Base-by-base conservation (phyloP, 2,888 invertebrate genomes). In the Anorthoa munda region DNA sequence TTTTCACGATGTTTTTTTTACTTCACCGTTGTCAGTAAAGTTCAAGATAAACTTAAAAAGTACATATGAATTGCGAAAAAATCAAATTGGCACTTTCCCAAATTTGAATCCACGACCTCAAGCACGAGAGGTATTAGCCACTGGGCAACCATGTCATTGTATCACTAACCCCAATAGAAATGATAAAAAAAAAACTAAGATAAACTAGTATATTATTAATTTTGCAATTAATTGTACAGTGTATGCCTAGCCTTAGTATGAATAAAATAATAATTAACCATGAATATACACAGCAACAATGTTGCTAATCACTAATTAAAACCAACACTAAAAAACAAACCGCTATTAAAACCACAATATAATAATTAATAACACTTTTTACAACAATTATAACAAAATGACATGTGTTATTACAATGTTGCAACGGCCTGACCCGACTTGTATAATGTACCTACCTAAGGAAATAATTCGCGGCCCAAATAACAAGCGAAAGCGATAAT, bases 341-440 rank as follows among this genome's bases (percentile, higher is more conserved):
- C 78, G 68, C 60, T 45, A 66, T 68, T 69, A 64, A 69, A 78
- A 69, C 66, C 69, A 70, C 71, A 75, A 39, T 21, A 53, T 11
- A 46, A 50, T 55, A 51, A 64, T 79, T 67, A 71, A 67, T 60
- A 73, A 60, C 31, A 66, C 55, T 76, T 83, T 79, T 83, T 82
- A 76, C 66, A 75, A 80, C 77, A 84, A 84, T 86, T 86, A 84
- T 81, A 80, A 81, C 60, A 66, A 82, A 83, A 84, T 81, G 77
- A 79, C 84, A 84, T 67, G 67, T 81, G 76, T 70, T 85, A 86
- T 86, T 84, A 88, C 79, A 78, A 81, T 77, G 79, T 87, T 85
- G 86, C 86, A 82, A 82, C 75, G 75, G 73, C 67, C 64, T 86
- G 79, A 82, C 79, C 80, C 70, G 69, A 70, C 75, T 75, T 79